Evolutionary conservation across 2,888 invertebrate species (phyloP), one percentile per base, ranked within the genome.

Genomic region (Antheraea assamensis): DNA sequence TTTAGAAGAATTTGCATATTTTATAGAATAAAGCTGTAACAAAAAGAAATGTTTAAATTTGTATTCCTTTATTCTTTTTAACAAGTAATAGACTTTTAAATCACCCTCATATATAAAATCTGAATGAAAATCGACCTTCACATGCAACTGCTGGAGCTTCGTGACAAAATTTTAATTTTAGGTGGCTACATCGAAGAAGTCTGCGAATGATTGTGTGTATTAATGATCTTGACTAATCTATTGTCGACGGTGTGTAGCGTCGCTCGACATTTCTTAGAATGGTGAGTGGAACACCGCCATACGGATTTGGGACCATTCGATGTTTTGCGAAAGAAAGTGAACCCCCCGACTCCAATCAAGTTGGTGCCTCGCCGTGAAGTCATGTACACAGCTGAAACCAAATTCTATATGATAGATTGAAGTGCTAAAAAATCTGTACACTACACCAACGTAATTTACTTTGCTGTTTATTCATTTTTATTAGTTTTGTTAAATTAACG

Each of bases 241-340:
- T 78, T 73, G 21, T 71, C n/a, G 0, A 74, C 31, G 0, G 76
- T 47, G 24, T 82, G 81, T 3, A 87, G 79, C 0, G 76, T 75
- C 0, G 88, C 87, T 4, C 79, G 81, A 72, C 88, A 88, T 13
- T 80, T 80, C 72, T 76, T 85, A 73, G 81, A 79, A 72, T 81
- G 80, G 71, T 87, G 85, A 5, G 85, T 86, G 8, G 86, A 87
- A 71, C 88, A 88, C 3, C 81, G 80, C 88, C 88, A 88, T 71
- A 58, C 71, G 27, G 73, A 31, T 64, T 58, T 21, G 5, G 8
- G 35, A 8, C 55, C 24, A 0, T n/a, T n/a, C 17, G 15, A 19
- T 61, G 58, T 72, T 35, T 74, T 70, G n/a, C 24, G 27, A n/a
- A 55, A 66, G 61, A 75, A 77, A 10, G 73, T 77, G 58, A 71